A percentile compares a stretch with the other conserved stretches of the same genome.
These are phyloP conservation scores for Bellardia pandia DNA, from an alignment of 2,888 invertebrate genomes.

Conservation along the genomic window DNA sequence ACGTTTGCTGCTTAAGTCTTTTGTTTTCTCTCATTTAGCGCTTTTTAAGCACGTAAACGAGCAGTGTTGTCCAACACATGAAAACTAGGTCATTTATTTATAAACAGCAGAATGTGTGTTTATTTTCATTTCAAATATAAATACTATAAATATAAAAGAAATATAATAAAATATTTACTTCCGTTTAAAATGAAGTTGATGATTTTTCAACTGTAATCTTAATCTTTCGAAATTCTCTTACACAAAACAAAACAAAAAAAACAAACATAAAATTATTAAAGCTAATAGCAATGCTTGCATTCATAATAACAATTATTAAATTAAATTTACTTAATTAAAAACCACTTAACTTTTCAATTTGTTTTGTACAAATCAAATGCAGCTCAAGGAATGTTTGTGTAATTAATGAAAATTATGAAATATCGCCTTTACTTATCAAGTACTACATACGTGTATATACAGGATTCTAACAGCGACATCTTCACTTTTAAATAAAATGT, in stretches of 20 bases:
- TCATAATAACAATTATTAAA: not conserved
- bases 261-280: not conserved
- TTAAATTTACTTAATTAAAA: constrained; percentile 9
- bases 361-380: constrained; percentile 11
- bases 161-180: constrained; percentile 55
- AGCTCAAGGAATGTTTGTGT: constrained; percentile 60
- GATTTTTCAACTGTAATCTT: constrained; percentile 3
- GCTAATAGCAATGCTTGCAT: not conserved
- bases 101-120: constrained; percentile 24
- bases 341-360: constrained; percentile 11
- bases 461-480: constrained; percentile 13
- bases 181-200: constrained; percentile 24
- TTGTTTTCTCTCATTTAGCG: constrained; percentile 72
- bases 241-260: not conserved
- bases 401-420: constrained; percentile 63
- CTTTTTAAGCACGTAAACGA: not conserved
- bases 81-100: constrained; percentile 31
- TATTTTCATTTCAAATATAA: constrained; percentile 20
- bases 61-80: not conserved
- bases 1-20: constrained; percentile 78
- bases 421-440: not conserved
- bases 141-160: constrained; percentile 13
- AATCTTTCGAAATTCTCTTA: constrained; percentile 17
- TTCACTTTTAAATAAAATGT: constrained; percentile 29
- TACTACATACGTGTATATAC: not conserved